A percentile compares a stretch with the other conserved stretches of the same genome.
Conservation (phyloP, 2,113 vertebrate genomes). For the Nerophis ophidion region DNA sequence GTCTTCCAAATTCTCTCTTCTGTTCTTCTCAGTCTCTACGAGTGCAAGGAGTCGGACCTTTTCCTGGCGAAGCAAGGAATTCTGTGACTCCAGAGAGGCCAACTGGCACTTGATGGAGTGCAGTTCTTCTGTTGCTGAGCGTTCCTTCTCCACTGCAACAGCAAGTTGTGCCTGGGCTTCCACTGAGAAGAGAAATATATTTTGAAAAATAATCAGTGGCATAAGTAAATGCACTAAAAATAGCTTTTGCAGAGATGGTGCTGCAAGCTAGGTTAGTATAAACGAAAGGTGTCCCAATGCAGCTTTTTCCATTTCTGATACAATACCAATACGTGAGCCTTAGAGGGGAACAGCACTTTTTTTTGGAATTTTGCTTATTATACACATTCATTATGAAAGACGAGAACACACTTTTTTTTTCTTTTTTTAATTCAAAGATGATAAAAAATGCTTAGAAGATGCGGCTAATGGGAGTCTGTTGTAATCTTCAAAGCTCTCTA, state of each 20-base stretch:
- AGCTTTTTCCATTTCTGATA: too few relatives aligned
- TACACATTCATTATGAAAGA: too few relatives aligned
- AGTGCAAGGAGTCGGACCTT: slow-evolving; percentile 82
- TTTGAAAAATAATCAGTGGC: background rate
- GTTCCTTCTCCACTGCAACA: slow-evolving; percentile 87
- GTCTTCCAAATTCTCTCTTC: slow-evolving; percentile 83
- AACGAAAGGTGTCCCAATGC: too few relatives aligned
- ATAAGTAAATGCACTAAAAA: background rate
- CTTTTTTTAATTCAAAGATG: too few relatives aligned
- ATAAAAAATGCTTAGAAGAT: too few relatives aligned
- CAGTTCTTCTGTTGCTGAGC: slow-evolving; percentile 85
- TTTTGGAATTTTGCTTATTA: too few relatives aligned
- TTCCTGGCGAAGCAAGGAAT: slow-evolving; percentile 86
- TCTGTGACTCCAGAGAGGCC: slow-evolving; percentile 87
- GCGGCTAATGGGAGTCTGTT: too few relatives aligned
- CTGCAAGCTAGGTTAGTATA: too few relatives aligned
- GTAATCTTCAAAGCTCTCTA: too few relatives aligned
- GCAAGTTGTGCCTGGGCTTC: slow-evolving; percentile 89
- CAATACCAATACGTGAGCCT: too few relatives aligned
- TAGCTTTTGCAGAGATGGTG: background rate
- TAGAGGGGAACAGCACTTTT: too few relatives aligned
- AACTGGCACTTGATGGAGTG: slow-evolving; percentile 81
- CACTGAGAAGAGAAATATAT: slow-evolving; percentile 54
- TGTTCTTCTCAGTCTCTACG: slow-evolving; percentile 82
- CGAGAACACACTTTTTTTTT: too few relatives aligned